Percentiles rank a stretch among this genome's conserved stretches.
These are phyloP conservation scores for Ophiodon elongatus DNA, from an alignment of 2,113 vertebrate species.

Conservation along the genomic window DNA sequence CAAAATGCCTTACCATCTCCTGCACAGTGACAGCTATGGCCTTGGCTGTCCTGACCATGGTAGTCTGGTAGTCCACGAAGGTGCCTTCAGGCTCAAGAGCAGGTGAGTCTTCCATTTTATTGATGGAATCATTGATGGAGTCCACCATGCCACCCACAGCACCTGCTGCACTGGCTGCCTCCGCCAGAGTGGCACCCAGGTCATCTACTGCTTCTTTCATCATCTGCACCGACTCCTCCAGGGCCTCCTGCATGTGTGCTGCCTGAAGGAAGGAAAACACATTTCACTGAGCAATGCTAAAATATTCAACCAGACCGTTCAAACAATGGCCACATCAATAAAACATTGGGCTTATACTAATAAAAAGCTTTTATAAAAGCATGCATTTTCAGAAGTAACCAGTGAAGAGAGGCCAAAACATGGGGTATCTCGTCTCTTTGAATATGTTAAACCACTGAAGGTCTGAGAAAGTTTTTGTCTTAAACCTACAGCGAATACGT, in stretches of 20 bases:
- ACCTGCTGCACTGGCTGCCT: slow-evolving; percentile 93
- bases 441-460: no score
- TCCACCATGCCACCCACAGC: slow-evolving; percentile 98
- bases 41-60: slow-evolving; percentile 98
- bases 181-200: slow-evolving; percentile 90
- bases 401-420: no score
- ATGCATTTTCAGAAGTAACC: not conserved
- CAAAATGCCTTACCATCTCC: slow-evolving; percentile 89
- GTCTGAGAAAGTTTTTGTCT: no score
- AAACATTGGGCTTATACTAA: not conserved
- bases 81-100: slow-evolving; percentile 91
- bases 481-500: no score
- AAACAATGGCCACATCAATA: not conserved
- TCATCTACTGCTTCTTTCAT: slow-evolving; percentile 98
- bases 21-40: slow-evolving; percentile 97
- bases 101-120: slow-evolving; percentile 92
- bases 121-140: slow-evolving; percentile 95
- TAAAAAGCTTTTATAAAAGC: not conserved
- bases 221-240: slow-evolving; percentile 97
- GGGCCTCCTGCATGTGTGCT: slow-evolving; percentile 94
- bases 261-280: slow-evolving; percentile 83
- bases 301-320: not conserved
- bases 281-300: not conserved
- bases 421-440: not conserved
- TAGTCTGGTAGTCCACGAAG: slow-evolving; percentile 99